A percentile compares a stretch with the other conserved stretches of the same genome.
Evolutionary conservation across 1,140 invertebrate genomes (phyloP).

Genomic region (Hypsibius dujardini): DNA sequence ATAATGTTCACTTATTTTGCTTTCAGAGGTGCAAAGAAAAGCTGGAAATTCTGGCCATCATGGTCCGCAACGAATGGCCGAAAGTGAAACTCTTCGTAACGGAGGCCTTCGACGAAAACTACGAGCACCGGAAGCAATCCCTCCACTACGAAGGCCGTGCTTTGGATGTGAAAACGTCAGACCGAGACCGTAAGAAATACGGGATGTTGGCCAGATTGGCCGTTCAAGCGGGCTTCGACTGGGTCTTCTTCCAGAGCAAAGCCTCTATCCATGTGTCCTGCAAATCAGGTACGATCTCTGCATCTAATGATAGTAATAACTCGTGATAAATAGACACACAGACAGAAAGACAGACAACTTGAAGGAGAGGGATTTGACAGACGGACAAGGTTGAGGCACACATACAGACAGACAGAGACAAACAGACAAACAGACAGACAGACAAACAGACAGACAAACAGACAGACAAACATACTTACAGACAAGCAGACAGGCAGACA

Average conservation of each 20-base stretch:
- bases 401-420: no score
- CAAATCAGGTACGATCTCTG: constrained; percentile 63
- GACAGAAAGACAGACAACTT: no score
- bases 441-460: no score
- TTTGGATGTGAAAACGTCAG: constrained; percentile 82
- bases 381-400: no score
- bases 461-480: no score
- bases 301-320: no score
- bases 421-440: no score
- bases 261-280: constrained; percentile 91
- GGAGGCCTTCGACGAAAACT: constrained; percentile 82
- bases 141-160: constrained; percentile 88
- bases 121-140: constrained; percentile 33
- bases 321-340: no score
- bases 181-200: constrained; percentile 74
- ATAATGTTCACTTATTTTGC: constrained; percentile 23
- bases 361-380: no score
- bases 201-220: constrained; percentile 87
- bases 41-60: constrained; percentile 76
- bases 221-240: constrained; percentile 90
- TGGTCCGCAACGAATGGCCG: constrained; percentile 94
- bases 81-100: constrained; percentile 73
- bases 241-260: constrained; percentile 87
- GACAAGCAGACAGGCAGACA: no score
- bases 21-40: constrained; percentile 85